Percentiles rank a stretch among this genome's conserved stretches.
These are phyloP conservation scores for Elgonia sp. DNA, from an alignment of 2,888 invertebrate genomes.

Conservation along the genomic window DNA sequence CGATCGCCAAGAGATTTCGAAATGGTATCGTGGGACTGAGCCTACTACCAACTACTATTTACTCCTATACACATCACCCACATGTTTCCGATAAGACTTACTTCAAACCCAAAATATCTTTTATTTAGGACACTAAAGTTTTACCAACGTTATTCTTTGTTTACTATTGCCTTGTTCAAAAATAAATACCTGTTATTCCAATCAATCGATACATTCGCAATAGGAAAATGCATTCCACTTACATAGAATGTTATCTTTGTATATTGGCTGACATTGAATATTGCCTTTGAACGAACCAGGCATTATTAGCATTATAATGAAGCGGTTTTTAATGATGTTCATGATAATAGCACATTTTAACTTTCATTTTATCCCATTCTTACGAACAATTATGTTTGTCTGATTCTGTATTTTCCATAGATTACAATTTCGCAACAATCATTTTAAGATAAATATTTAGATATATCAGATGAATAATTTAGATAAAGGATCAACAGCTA, in stretches of 20 bases:
- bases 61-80: neutral
- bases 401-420: conserved; percentile 6
- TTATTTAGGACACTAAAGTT: neutral
- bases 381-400: conserved; percentile 43
- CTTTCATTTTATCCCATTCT: conserved; percentile 30
- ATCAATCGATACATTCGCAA: conserved; percentile 17
- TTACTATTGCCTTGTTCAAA: neutral
- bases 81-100: neutral
- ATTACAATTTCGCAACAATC: neutral
- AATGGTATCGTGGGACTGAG: conserved; percentile 76
- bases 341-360: conserved; percentile 13
- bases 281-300: neutral
- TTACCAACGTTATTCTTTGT: neutral
- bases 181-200: neutral
- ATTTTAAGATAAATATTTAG: conserved; percentile 9
- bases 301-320: conserved; percentile 19
- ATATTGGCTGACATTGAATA: conserved; percentile 17
- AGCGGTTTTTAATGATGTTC: conserved; percentile 21
- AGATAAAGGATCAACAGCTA: conserved; percentile 6
- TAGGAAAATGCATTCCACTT: conserved; percentile 33
- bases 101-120: neutral
- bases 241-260: conserved; percentile 2
- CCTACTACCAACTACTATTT: conserved; percentile 18
- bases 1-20: conserved; percentile 80
- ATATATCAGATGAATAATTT: conserved; percentile 24